Percentiles rank a stretch among this genome's conserved stretches.
These are phyloP conservation scores for Glaucopsyche alexis DNA, from an alignment of 2,888 invertebrate species.

Conservation along the genomic window DNA sequence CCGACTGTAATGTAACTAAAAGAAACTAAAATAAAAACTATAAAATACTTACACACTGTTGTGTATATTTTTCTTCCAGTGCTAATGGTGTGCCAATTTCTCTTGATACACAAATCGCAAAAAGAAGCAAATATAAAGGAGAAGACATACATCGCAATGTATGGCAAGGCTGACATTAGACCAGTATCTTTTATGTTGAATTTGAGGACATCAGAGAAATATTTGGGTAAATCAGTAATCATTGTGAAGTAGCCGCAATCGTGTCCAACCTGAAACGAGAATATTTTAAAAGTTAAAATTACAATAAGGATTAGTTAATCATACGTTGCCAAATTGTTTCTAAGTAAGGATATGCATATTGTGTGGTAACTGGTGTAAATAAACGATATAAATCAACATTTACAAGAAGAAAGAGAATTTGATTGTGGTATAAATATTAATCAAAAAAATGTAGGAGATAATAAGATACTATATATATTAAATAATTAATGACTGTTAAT, in stretches of 20 bases:
- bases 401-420: too few relatives aligned
- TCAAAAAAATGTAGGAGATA: too few relatives aligned
- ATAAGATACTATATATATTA: too few relatives aligned
- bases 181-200: constrained; percentile 83
- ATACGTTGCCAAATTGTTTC: too few relatives aligned
- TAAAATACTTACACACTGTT: constrained; percentile 78
- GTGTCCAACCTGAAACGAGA: constrained; percentile 76
- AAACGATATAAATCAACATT: too few relatives aligned
- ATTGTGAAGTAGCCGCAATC: constrained; percentile 85
- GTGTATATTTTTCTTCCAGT: constrained; percentile 83
- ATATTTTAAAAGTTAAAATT: background rate
- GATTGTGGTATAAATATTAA: too few relatives aligned
- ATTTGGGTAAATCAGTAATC: constrained; percentile 84
- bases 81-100: constrained; percentile 78
- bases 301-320: background rate
- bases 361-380: too few relatives aligned
- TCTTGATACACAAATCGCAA: constrained; percentile 83
- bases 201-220: constrained; percentile 82
- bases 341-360: too few relatives aligned
- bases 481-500: too few relatives aligned
- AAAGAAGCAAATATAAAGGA: constrained; percentile 81
- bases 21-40: too few relatives aligned
- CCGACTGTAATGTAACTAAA: too few relatives aligned
- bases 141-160: constrained; percentile 82
- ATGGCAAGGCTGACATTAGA: constrained; percentile 82